These are phyloP conservation scores for Xiphorhynchus erythropygius DNA, from an alignment of 2,797 vertebrate genomes.

Conservation along the genomic window DNA sequence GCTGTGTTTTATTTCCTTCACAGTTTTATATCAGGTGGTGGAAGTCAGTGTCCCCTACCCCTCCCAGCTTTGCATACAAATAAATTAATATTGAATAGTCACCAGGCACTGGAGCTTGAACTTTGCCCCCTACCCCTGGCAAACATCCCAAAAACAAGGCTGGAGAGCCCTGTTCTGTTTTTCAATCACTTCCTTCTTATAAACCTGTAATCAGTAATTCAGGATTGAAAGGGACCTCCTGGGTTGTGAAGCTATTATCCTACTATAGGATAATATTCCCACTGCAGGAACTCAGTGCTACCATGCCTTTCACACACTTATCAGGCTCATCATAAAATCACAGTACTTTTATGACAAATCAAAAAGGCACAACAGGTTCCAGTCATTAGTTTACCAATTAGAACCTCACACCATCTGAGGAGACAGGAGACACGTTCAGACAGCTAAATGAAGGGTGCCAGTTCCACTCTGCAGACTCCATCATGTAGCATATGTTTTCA, in stretches of 20 bases:
- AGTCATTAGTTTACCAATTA: neutral
- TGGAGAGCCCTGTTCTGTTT: neutral
- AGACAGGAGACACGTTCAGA: neutral
- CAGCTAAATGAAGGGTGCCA: neutral
- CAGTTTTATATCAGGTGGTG: neutral
- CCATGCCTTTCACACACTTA: neutral
- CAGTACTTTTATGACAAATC: neutral
- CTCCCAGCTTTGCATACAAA: neutral
- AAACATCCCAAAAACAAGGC: neutral
- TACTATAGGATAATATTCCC: no score
- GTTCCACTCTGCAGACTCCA: neutral
- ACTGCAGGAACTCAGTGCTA: neutral
- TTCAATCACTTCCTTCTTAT: accelerated
- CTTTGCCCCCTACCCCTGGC: neutral
- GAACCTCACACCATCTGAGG: neutral
- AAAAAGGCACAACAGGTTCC: neutral
- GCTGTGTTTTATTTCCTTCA: accelerated
- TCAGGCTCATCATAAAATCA: neutral
- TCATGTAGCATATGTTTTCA: neutral
- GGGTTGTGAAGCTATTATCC: no score
- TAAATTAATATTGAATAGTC: neutral
- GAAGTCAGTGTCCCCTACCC: neutral
- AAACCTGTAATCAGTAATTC: neutral
- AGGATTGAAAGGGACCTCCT: neutral
- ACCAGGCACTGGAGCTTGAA: neutral